Base-by-base conservation (phyloP, 2,888 invertebrate genomes). In the Tyria jacobaeae region DNA sequence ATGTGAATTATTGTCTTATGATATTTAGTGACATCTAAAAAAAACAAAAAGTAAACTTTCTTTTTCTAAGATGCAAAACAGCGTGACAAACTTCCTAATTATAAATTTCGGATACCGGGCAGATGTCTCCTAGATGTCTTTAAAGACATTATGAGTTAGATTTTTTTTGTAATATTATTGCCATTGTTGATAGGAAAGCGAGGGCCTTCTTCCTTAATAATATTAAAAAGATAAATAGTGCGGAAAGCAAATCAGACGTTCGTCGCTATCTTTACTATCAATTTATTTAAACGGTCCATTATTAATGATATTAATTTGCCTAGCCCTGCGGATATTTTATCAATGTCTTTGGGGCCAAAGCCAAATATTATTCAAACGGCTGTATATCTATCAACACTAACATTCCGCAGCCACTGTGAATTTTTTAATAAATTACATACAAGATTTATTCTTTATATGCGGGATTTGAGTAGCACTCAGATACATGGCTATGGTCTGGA, bases 211-310 rank as follows among this genome's bases (percentile, higher is more conserved):
- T 31, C 27, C 4, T 7, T 7, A 31, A 31, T 44, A 4, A 44
- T 12, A 12, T 31, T 7, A 21, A 2, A 34, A 41, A 21, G 17
- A 55, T 17, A 37, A 56, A 35, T 61, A 56, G 25, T 17, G 31
- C 44, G 21, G 4, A 17, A 17, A 12, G 21, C 31, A 25, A 56
- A 51, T 60, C 37, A 31, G 21, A 47, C 14, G 27, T 57, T 52
- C 56, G 39, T 24, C 61, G 55, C 55, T 24, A 56, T 31, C 53
- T 41, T 44, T 44, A 31, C 51, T 61, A 56, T 57, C 61, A 57
- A 44, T 56, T 61, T 37, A 51, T 61, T 57, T 52, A 37, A 47
- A 51, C 51, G 41, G 56, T 37, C 47, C 31, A 37, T 61, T 57
- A 61, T 61, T 61, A 57, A 61, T 44, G 56, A 57, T 21, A n/a